Base-by-base conservation (phyloP, 2,113 vertebrate genomes). In the Seriola rivoliana region DNA sequence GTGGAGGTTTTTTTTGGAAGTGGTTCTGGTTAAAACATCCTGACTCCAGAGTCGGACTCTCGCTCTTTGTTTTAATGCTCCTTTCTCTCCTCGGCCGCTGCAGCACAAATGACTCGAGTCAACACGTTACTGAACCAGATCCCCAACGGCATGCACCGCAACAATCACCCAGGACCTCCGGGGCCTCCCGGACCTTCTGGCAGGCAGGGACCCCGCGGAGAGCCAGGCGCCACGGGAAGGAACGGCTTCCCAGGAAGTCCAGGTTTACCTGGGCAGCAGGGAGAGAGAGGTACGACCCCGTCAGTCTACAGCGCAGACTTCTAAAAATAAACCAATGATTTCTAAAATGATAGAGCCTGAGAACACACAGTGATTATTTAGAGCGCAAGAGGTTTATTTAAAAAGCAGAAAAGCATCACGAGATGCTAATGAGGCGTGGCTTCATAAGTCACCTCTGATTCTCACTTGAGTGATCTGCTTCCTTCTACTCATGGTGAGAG, bases 121-220 rank as follows among this genome's bases (percentile, higher is more conserved):
- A 97, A 95, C 89, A 95, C 97, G 64, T 94, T 99, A 92, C 85
- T 99, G 88, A 99, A 99, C 94, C 98, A 99, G 93, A 98, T 99
- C 85, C 98, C 98, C 0, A 98, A 65, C 65, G 91, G 95, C 1
- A 94, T 95, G 78, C 95, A 97, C 78, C 96, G 97, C 83, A 96
- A 95, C 73, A 97, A 96, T 80, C 96, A 94, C 75, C 97, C 97
- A 0, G 98, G 98, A 11, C 97, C 98, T 0, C 85, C 97, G 0
- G 98, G 98, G 0, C 96, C 97, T 0, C 94, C 97, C 1, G 98
- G 98, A 0, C 80, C 95, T 0, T 78, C 95, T 0, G 98, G 98
- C 78, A 93, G 82, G 4, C 92, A 94, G 75, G 98, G 98, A 25
- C 60, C 95, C 63, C 94, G 95, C 68, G 98, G 98, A 93, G 98